Base-by-base conservation (phyloP, 1,140 invertebrate species). In the Drosophila nigromelanica region DNA sequence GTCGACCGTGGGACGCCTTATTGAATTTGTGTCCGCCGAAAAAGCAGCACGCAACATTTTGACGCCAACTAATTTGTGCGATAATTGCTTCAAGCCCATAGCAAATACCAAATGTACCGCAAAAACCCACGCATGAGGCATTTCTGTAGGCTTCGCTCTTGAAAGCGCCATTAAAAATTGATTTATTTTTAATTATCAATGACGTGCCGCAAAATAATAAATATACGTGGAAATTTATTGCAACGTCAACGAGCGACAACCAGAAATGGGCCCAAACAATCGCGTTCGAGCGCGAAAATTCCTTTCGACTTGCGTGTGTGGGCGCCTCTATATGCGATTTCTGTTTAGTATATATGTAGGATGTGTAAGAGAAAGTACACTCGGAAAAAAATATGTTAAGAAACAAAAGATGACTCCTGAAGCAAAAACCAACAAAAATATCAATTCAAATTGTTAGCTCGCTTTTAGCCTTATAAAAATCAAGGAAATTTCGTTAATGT, bases 171-270 rank as follows among this genome's bases (percentile, higher is more conserved):
- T 89, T 89, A 89, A 83, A 89, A 89, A 89, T 89, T 89, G 83
- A 89, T 89, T 89, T 89, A 89, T 89, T 89, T 89, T 89, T 89
- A 89, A 89, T 89, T 89, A 89, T 89, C 83, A 80, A 70, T 89
- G 83, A 89, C 83, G 83, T 89, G 83, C 85, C 79, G 80, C 85
- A 73, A 78, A 89, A 89, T 89, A 89, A 89, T 89, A 89, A 89
- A 89, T 89, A 89, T 83, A 77, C 79, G 69, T 68, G 80, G 30
- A 89, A 89, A 89, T 89, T 89, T 89, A 89, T 89, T 79, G 80
- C 83, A 76, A 80, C 69, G 79, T 89, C 83, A 89, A 89, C 69
- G 78, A 82, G 76, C 80, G 85, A 77, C 54, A 72, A 61, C 50
- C 73, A 52, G 35, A 59, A 63, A 74, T 59, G 69, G 39, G 51